Percentiles rank a stretch among this genome's conserved stretches.
Evolutionary conservation across 2,113 vertebrate genomes (phyloP).

Genomic region (Grallaria varia): DNA sequence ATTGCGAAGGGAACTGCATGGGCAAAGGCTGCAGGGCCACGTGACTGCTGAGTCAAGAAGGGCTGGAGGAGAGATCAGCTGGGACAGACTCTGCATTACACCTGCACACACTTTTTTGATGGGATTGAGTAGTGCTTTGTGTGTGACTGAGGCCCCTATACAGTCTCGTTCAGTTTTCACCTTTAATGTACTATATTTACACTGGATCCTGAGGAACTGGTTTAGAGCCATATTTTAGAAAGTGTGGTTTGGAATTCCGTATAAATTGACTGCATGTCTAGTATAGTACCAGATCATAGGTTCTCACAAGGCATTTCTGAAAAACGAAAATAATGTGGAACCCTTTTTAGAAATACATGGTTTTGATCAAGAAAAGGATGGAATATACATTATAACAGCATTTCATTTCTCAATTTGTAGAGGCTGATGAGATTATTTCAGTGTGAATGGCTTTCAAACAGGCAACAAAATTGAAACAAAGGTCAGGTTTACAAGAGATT

Average conservation of each 20-base stretch:
- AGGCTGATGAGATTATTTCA: neutral
- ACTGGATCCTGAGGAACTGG: neutral
- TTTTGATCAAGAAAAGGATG: neutral
- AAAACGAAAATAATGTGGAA: neutral
- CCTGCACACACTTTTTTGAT: neutral
- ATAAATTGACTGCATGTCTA: neutral
- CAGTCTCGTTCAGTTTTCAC: neutral
- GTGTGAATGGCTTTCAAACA: neutral
- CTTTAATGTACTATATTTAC: neutral
- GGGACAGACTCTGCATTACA: neutral
- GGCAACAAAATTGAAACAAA: neutral
- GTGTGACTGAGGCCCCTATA: neutral
- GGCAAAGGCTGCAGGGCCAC: neutral
- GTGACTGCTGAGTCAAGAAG: neutral
- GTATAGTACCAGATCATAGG: neutral
- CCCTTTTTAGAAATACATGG: accelerated
- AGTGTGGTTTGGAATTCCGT: neutral
- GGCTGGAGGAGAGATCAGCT: neutral
- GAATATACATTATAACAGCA: neutral
- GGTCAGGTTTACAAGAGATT: neutral
- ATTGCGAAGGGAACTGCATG: neutral
- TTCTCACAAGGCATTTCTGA: neutral
- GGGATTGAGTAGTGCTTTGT: neutral
- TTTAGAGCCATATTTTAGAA: neutral
- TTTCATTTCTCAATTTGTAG: neutral